Evolutionary conservation across 1,140 invertebrate genomes (phyloP).

Genomic region (Orchestia grillus): DNA sequence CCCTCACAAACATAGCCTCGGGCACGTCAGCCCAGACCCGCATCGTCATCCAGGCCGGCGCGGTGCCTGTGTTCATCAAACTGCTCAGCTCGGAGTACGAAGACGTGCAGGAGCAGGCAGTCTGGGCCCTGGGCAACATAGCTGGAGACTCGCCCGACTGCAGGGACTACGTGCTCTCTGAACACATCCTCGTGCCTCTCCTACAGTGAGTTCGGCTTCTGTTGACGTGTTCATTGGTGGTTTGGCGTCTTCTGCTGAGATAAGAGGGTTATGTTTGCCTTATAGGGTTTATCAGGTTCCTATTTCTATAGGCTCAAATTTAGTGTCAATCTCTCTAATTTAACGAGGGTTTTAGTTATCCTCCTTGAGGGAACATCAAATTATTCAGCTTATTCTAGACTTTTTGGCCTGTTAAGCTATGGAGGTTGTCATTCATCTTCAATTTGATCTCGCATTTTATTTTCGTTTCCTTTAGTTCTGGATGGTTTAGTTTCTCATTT

Average conservation of each 20-base stretch:
- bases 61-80: conserved; percentile 91
- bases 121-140: conserved; percentile 97
- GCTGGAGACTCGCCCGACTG: conserved; percentile 95
- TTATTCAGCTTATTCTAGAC: background rate
- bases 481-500: background rate
- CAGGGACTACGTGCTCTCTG: conserved; percentile 89
- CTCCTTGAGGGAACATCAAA: no score
- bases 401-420: background rate
- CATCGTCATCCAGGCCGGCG: conserved; percentile 93
- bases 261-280: no score
- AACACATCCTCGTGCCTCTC: conserved; percentile 85
- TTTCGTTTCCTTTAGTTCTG: background rate
- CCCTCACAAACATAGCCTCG: conserved; percentile 96
- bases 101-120: conserved; percentile 96
- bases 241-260: background rate
- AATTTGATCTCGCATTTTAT: background rate
- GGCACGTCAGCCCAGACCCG: conserved; percentile 87
- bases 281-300: no score
- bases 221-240: background rate
- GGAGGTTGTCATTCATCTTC: background rate
- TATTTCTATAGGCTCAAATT: no score
- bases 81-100: conserved; percentile 84
- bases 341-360: no score
- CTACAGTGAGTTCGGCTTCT: conserved; percentile 80
- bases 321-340: no score